These are phyloP conservation scores for Pogonognathellus flavescens DNA, from an alignment of 1,140 invertebrate species.

Conservation along the genomic window DNA sequence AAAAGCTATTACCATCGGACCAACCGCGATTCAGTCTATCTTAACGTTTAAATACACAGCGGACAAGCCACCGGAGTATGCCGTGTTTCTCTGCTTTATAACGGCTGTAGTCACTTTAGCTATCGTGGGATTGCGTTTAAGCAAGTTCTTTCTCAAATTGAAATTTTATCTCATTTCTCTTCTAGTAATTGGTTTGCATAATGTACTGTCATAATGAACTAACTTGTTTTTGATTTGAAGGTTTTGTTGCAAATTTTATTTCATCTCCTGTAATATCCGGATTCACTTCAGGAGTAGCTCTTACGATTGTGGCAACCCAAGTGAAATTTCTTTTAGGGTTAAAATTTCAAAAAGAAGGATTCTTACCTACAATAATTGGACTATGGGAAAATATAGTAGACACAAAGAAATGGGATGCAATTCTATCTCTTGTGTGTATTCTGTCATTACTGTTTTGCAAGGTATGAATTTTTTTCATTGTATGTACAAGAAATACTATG, in stretches of 20 bases:
- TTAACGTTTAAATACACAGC: constrained; percentile 56
- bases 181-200: too few species aligned
- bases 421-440: constrained; percentile 79
- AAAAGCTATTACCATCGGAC: constrained; percentile 82
- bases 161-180: neutral
- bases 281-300: constrained; percentile 89
- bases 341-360: constrained; percentile 76
- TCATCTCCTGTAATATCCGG: constrained; percentile 88
- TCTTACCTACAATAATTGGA: constrained; percentile 76
- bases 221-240: constrained; percentile 72
- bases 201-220: too few species aligned
- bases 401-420: constrained; percentile 77
- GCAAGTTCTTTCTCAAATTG: neutral
- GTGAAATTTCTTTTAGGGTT: constrained; percentile 85
- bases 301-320: constrained; percentile 89
- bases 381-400: constrained; percentile 79
- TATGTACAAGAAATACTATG: constrained; percentile 54
- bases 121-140: constrained; percentile 16
- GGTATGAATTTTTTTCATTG: constrained; percentile 71
- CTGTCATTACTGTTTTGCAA: constrained; percentile 77
- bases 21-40: constrained; percentile 69
- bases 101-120: constrained; percentile 76
- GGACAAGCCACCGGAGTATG: constrained; percentile 78
- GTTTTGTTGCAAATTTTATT: constrained; percentile 92
- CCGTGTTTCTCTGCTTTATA: constrained; percentile 83